A percentile compares a stretch with the other conserved stretches of the same genome.
Conservation (phyloP, 23 tunicate genomes). For the Phallusia fumigata region DNA sequence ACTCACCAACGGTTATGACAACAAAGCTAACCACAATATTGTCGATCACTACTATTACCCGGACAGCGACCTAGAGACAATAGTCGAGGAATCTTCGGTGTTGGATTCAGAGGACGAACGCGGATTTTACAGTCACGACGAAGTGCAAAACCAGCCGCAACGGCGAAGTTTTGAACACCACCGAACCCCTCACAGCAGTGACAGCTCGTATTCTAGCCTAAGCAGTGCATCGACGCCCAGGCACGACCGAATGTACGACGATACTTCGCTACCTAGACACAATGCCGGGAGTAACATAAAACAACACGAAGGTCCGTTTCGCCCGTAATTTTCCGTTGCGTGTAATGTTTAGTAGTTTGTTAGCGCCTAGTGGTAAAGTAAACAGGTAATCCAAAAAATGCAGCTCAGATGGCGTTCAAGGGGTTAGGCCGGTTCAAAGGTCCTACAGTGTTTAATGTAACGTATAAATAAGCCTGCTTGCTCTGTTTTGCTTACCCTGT, state of each 20-base stretch:
- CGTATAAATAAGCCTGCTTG: too few relatives aligned
- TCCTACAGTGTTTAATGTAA: too few relatives aligned
- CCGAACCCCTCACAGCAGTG: constrained; percentile 21
- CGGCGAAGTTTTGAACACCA: constrained; percentile 10
- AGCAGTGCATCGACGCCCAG: constrained; percentile 18
- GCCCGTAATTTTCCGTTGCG: too few relatives aligned
- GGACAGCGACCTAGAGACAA: constrained; percentile 93
- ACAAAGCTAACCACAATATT: constrained; percentile 11
- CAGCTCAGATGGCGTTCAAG: too few relatives aligned
- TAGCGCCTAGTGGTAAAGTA: too few relatives aligned
- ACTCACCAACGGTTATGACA: constrained; percentile 4
- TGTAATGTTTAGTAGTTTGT: too few relatives aligned
- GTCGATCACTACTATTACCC: constrained; percentile 76
- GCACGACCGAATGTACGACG: background rate
- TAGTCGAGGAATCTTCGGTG: constrained; percentile 88
- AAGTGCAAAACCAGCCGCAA: background rate
- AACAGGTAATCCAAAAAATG: too few relatives aligned
- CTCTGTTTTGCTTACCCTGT: too few relatives aligned
- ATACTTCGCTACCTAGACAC: background rate
- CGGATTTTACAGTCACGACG: background rate
- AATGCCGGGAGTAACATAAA: background rate
- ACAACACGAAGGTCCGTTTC: background rate
- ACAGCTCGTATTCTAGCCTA: constrained; percentile 17
- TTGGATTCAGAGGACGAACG: constrained; percentile 79
- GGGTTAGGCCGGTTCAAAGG: too few relatives aligned